Percentiles rank a stretch among this genome's conserved stretches.
These are phyloP conservation scores for Microchrysa polita DNA, from an alignment of 2,888 invertebrate species.

Conservation along the genomic window DNA sequence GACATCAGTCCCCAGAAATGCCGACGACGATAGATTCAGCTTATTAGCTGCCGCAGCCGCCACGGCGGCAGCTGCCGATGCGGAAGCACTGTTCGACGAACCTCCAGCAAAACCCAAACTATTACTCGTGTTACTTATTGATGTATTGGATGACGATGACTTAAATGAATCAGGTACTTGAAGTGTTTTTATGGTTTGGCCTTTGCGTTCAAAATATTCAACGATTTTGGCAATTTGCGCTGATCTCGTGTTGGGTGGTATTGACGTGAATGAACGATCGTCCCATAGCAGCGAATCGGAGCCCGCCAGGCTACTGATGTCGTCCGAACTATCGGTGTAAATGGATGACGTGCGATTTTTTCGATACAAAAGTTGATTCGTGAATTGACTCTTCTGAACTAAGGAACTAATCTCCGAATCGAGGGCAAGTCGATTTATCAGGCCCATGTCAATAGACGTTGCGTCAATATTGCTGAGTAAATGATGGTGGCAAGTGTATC, in stretches of 20 bases:
- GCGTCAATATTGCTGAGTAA: slow-evolving; percentile 63
- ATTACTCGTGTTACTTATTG: slow-evolving; percentile 38
- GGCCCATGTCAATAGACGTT: slow-evolving; percentile 64
- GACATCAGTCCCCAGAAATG: slow-evolving; percentile 56
- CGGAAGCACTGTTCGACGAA: slow-evolving; percentile 49
- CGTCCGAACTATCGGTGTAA: slow-evolving; percentile 88
- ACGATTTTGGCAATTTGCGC: slow-evolving; percentile 84
- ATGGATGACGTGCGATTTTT: slow-evolving; percentile 80
- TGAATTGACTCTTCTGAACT: slow-evolving; percentile 64
- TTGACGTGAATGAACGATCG: slow-evolving; percentile 70
- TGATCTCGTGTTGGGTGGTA: slow-evolving; percentile 67
- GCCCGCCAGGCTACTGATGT: slow-evolving; percentile 82
- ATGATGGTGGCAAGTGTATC: slow-evolving; percentile 58
- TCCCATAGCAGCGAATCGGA: slow-evolving; percentile 79
- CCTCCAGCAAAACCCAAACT: slow-evolving; percentile 20
- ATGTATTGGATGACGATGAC: slow-evolving; percentile 46
- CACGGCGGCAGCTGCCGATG: slow-evolving; percentile 48
- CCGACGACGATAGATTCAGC: slow-evolving; percentile 53
- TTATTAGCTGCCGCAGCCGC: slow-evolving; percentile 50
- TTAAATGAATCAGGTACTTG: slow-evolving; percentile 60
- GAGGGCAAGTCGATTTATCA: slow-evolving; percentile 65
- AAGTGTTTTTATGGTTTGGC: slow-evolving; percentile 68
- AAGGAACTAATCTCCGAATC: slow-evolving; percentile 66
- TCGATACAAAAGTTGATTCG: slow-evolving; percentile 68
- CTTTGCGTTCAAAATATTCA: slow-evolving; percentile 87